Evolutionary conservation across 2,113 vertebrate genomes (phyloP), one percentile per base, ranked within the genome.

Genomic region (Serinus canaria): DNA sequence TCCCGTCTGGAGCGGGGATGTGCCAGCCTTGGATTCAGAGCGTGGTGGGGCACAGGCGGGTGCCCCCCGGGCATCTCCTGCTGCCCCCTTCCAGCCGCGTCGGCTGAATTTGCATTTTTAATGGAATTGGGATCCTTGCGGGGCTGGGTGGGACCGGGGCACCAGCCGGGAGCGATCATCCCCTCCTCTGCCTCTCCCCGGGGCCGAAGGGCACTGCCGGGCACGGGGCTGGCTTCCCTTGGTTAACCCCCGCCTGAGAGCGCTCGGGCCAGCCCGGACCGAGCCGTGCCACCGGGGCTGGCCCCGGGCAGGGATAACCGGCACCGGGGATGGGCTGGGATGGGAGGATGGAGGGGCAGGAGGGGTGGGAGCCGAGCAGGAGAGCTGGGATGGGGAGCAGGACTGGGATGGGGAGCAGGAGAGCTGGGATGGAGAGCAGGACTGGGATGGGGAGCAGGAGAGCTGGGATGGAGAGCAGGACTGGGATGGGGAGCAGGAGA

Each of bases 41-140:
- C 0, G 2, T 0, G 63, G 13, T 2, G 46, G 70, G 77, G 50
- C 22, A 7, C 56, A 10, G 3, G 0, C 1, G 11, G 21, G 1
- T 8, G 1, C 1, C 12, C 8, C 15, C 24, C 0, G 50, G 0
- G 11, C 39, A 1, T 0, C 59, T 44, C 94, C 6, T 11, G 8
- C 43, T 2, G 21, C 19, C 33, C 1, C 12, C 17, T 25, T 6
- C 33, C 1, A 16, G 25, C 15, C 17, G 44, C 5, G 0, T 4
- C 0, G 2, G 12, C 63, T 10, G 3, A 11, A 8, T 43, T n/a
- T 6, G 14, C 0, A 2, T 6, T 37, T 78, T 27, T 3, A 19
- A 49, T 31, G 8, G 18, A 15, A 50, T 37, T 28, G 4, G 79
- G 75, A 15, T n/a, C 50, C 49, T n/a, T 37, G 23, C 2, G 27